Conservation (phyloP, 2,888 invertebrate genomes). For the Lacanobia wlatinum region DNA sequence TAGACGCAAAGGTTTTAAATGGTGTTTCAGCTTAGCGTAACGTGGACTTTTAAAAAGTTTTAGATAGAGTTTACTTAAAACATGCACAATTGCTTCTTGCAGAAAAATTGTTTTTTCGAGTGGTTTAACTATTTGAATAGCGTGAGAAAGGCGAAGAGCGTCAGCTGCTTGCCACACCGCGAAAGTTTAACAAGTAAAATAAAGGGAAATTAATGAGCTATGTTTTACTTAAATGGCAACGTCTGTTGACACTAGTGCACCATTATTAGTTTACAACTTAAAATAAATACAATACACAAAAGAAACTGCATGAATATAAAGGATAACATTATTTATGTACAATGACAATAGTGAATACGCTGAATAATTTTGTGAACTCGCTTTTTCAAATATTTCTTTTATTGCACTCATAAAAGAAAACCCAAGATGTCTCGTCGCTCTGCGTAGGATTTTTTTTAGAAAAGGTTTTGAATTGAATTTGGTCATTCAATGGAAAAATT, state of each 20-base stretch:
- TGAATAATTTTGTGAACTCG: slow-evolving; percentile 4
- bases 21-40: slow-evolving; percentile 52
- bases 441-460: slow-evolving; percentile 8
- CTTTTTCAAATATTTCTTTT: slow-evolving; percentile 11
- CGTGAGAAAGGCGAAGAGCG: slow-evolving; percentile 7
- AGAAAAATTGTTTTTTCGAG: slow-evolving; percentile 39
- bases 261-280: not conserved
- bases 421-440: slow-evolving; percentile 7
- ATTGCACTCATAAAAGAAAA: slow-evolving; percentile 20
- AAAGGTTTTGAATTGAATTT: slow-evolving; percentile 21
- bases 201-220: slow-evolving; percentile 17
- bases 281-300: not conserved
- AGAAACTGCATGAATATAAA: slow-evolving; percentile 1
- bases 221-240: slow-evolving; percentile 16
- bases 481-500: slow-evolving; percentile 44
- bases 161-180: slow-evolving; percentile 18
- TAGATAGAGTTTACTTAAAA: slow-evolving; percentile 34
- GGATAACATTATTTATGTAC: not conserved
- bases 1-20: slow-evolving; percentile 44
- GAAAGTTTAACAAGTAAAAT: slow-evolving; percentile 27
- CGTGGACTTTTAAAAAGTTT: slow-evolving; percentile 43
- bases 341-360: not conserved
- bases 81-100: slow-evolving; percentile 35
- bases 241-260: slow-evolving; percentile 7
- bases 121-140: slow-evolving; percentile 21